A percentile compares a stretch with the other conserved stretches of the same genome.
Conservation (phyloP, 2,113 vertebrate species). For the Todiramphus chloris region DNA sequence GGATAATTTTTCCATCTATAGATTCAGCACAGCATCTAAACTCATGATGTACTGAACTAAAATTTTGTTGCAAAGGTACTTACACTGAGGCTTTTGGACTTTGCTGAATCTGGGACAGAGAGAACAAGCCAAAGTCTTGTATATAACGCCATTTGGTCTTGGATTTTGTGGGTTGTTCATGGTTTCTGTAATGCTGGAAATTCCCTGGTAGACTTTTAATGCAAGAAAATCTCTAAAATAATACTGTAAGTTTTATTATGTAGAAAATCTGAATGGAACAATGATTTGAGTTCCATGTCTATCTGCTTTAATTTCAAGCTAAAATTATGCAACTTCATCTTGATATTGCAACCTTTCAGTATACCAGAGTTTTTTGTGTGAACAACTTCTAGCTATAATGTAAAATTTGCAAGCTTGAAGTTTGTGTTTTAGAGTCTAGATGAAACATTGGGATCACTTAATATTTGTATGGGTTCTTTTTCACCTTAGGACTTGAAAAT, state of each 20-base stretch:
- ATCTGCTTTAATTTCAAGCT: neutral
- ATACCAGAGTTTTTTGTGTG: neutral
- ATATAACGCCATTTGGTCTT: accelerated
- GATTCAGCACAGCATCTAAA: neutral
- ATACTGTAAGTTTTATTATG: neutral
- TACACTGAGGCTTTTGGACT: neutral
- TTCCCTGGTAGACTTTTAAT: neutral
- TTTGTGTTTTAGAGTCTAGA: neutral
- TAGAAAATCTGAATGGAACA: neutral
- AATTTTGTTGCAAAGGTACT: neutral
- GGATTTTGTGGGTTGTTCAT: neutral
- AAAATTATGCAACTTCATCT: neutral
- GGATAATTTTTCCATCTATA: neutral
- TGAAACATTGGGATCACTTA: neutral
- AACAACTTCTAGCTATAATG: neutral
- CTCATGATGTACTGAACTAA: neutral
- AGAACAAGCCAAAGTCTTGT: neutral
- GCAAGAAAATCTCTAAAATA: neutral
- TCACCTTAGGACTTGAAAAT: neutral
- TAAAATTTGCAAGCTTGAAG: neutral
- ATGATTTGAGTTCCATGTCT: neutral
- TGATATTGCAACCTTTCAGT: neutral
- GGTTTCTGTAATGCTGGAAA: neutral
- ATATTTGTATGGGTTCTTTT: neutral
- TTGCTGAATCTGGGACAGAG: neutral